Percentiles rank a stretch among this genome's conserved stretches.
These are phyloP conservation scores for Pangasius mekongensis DNA, from an alignment of 2,797 vertebrate genomes.

Conservation along the genomic window DNA sequence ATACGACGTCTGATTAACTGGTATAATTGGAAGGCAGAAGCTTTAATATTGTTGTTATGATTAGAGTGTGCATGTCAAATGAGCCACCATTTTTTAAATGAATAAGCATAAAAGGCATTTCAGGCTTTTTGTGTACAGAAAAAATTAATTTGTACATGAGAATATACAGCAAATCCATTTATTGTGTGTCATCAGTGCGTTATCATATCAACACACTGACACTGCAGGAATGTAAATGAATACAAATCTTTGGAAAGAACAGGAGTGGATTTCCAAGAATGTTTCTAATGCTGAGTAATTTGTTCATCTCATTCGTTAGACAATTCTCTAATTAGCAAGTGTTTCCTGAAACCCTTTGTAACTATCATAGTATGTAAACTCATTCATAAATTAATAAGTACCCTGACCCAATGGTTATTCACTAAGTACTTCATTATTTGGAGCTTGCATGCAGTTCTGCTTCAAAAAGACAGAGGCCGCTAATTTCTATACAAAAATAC, in stretches of 20 bases:
- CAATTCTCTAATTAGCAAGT: neutral
- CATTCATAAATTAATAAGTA: neutral
- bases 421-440: too few relatives aligned
- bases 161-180: neutral
- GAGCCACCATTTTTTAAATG: neutral
- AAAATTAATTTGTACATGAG: too few relatives aligned
- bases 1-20: constrained; percentile 1
- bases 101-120: neutral
- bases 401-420: neutral
- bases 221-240: neutral
- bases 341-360: neutral
- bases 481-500: too few relatives aligned
- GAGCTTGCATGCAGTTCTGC: neutral
- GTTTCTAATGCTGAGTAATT: neutral
- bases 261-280: too few relatives aligned
- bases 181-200: neutral
- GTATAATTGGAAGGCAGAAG: neutral
- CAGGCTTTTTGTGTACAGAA: neutral
- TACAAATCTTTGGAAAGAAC: neutral
- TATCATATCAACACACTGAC: neutral
- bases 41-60: neutral
- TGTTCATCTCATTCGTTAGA: neutral
- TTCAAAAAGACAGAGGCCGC: neutral
- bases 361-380: neutral
- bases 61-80: neutral